Conservation (phyloP, 2,113 vertebrate genomes). For the Mesitornis unicolor region DNA sequence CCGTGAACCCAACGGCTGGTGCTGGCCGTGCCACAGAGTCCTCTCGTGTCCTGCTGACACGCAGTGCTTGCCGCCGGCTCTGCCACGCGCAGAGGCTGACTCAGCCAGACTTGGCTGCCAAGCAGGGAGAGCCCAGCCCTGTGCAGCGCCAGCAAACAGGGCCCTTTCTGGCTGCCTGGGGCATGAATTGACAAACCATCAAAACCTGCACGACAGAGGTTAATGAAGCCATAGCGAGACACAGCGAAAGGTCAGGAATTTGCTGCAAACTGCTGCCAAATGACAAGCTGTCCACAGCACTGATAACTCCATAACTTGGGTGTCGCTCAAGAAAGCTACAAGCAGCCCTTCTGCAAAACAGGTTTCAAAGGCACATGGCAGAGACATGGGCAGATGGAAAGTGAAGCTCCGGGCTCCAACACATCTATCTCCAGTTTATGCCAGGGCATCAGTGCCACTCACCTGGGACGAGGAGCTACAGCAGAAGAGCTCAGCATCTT, state of each 20-base stretch:
- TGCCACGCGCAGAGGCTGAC: not conserved
- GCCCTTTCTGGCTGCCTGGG: not conserved
- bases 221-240: slow-evolving; percentile 28
- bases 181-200: not conserved
- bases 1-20: not conserved
- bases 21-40: not conserved
- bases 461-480: not conserved
- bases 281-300: not conserved
- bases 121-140: not conserved
- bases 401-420: not conserved
- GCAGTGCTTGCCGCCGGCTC: not conserved
- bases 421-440: not conserved
- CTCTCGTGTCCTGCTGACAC: not conserved
- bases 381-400: not conserved
- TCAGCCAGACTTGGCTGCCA: not conserved
- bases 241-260: not conserved
- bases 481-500: not conserved
- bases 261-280: not conserved
- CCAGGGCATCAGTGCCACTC: not conserved
- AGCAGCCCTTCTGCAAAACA: not conserved
- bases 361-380: not conserved
- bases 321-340: not conserved
- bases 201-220: slow-evolving; percentile 21
- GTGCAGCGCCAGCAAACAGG: not conserved
- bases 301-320: not conserved